Conservation (phyloP, 1,140 invertebrate genomes). For the Musca vetustissima region DNA sequence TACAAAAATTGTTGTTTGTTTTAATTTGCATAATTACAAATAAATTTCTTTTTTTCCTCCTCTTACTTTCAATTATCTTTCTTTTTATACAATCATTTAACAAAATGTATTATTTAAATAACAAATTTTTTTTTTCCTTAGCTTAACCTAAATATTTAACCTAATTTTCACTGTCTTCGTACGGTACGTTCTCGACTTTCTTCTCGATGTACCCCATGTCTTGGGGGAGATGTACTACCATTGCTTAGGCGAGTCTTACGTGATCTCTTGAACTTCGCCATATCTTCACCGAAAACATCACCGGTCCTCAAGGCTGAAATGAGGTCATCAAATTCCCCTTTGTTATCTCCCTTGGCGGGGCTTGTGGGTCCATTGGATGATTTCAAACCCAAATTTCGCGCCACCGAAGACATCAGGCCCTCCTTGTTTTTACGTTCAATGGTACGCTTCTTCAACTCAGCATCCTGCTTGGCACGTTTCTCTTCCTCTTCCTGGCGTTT, state of each 20-base stretch:
- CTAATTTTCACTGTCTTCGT: conserved; percentile 34
- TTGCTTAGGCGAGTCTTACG: conserved; percentile 61
- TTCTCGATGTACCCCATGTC: conserved; percentile 53
- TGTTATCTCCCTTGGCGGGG: conserved; percentile 61
- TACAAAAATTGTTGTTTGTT: too few species aligned
- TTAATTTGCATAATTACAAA: too few species aligned
- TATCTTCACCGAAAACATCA: conserved; percentile 96
- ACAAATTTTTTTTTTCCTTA: too few species aligned
- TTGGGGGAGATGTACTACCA: conserved; percentile 62
- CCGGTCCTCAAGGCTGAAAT: conserved; percentile 94
- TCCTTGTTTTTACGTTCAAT: conserved; percentile 82
- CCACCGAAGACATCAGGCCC: conserved; percentile 65
- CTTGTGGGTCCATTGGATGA: conserved; percentile 55
- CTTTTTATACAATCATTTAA: too few species aligned
- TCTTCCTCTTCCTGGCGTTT: conserved; percentile 89
- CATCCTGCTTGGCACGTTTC: conserved; percentile 85
- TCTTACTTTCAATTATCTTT: too few species aligned
- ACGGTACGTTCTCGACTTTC: conserved; percentile 53
- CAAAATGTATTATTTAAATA: too few species aligned
- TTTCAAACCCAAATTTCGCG: conserved; percentile 61
- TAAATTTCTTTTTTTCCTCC: too few species aligned
- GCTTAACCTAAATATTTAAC: too few species aligned
- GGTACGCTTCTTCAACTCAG: conserved; percentile 88
- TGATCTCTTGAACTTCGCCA: conserved; percentile 86
- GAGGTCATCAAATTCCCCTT: conserved; percentile 95